phyloP scores from a whole-genome alignment of 2,797 vertebrate species.

The Tragelaphus eurycerus region DNA sequence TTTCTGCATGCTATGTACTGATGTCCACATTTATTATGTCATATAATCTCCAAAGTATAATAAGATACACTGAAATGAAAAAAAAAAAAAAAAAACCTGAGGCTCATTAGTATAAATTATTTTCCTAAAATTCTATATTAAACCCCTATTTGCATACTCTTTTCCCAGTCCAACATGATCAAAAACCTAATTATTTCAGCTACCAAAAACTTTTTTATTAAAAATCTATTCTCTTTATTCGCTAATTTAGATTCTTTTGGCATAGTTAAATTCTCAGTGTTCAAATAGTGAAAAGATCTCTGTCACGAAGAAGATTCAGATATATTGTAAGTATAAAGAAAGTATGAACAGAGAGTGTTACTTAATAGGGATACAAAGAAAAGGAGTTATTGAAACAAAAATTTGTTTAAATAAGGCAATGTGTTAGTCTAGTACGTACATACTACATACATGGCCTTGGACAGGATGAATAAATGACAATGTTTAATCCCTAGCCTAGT shows the following conservation, averaged over 20 bases:
- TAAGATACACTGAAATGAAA: background rate
- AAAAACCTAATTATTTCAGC: background rate
- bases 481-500: background rate
- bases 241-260: background rate
- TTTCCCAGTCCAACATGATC: background rate
- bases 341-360: background rate
- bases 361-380: background rate
- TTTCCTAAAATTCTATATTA: conserved; percentile 8
- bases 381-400: background rate
- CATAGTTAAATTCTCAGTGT: background rate
- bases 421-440: background rate
- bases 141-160: background rate
- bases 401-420: background rate
- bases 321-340: background rate
- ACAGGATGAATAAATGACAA: background rate
- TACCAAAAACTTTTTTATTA: background rate
- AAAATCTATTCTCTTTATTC: background rate
- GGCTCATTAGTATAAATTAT: background rate
- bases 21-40: background rate
- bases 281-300: conserved; percentile 22
- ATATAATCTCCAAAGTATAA: background rate
- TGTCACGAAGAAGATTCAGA: background rate
- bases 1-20: background rate
- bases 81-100: background rate
- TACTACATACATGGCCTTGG: background rate